A percentile compares a stretch with the other conserved stretches of the same genome.
Conservation (phyloP, 2,113 vertebrate species). For the Coptodon rendalli region DNA sequence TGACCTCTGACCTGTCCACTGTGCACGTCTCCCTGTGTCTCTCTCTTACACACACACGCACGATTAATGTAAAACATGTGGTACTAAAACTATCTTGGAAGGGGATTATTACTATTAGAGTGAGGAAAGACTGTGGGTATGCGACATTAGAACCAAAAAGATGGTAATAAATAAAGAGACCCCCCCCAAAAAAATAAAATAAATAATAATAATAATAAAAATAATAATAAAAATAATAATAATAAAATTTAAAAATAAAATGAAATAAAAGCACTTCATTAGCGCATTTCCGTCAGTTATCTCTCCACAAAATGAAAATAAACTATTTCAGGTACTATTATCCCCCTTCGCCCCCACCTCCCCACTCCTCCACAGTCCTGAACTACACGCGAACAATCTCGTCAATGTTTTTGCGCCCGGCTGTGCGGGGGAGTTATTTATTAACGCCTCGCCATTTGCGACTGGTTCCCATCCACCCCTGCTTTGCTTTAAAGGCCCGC, state of each 20-base stretch:
- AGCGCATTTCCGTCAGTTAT: background rate
- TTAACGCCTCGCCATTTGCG: constrained; percentile 92
- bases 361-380: constrained; percentile 65
- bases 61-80: background rate
- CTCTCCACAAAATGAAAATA: background rate
- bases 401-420: constrained; percentile 88
- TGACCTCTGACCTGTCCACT: constrained; percentile 82
- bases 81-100: background rate
- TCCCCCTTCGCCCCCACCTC: constrained; percentile 36
- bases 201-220: background rate
- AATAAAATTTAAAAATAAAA: background rate
- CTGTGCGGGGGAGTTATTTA: constrained; percentile 91
- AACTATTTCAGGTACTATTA: background rate
- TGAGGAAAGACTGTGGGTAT: background rate
- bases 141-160: background rate
- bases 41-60: background rate
- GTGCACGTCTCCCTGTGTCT: background rate
- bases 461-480: constrained; percentile 88
- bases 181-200: background rate
- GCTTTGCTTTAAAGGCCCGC: constrained; percentile 77
- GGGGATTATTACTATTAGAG: background rate
- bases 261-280: background rate
- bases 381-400: constrained; percentile 97
- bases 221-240: background rate
- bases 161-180: background rate